Percentiles rank a stretch among this genome's conserved stretches.
phyloP scores from a whole-genome alignment of 2,113 vertebrate species.

The Pachypanchax playfairii region DNA sequence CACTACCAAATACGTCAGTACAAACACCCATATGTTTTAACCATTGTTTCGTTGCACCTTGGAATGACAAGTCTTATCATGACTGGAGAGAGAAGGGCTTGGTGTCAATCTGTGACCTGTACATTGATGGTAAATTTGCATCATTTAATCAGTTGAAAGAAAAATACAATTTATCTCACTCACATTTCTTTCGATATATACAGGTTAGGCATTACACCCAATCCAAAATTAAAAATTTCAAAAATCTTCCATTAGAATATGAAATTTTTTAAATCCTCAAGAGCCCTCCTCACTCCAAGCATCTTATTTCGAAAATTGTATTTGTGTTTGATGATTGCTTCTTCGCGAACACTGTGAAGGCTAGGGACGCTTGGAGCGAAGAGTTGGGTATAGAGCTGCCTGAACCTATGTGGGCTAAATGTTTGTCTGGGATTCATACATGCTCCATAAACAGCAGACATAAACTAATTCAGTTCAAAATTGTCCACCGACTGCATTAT shows the following conservation, averaged over 20 bases:
- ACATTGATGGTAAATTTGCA: not conserved
- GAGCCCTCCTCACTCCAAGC: not conserved
- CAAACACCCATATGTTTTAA: not conserved
- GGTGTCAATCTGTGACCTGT: not conserved
- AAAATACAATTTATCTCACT: not conserved
- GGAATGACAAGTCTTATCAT: not conserved
- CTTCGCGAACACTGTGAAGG: not conserved
- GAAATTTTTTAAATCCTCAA: not conserved
- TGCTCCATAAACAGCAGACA: not conserved
- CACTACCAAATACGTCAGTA: not conserved
- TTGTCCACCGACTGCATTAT: not conserved
- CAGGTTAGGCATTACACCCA: not conserved
- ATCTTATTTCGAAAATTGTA: not conserved
- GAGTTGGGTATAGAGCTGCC: not conserved
- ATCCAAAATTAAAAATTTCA: not conserved
- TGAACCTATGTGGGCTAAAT: not conserved
- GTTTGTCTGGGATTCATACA: not conserved
- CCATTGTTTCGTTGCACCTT: not conserved
- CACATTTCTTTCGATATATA: not conserved
- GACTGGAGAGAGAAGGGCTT: not conserved
- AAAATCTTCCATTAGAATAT: not conserved
- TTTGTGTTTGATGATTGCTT: not conserved
- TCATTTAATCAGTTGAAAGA: not conserved
- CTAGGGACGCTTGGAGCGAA: not conserved
- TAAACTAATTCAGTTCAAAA: not conserved